Conservation (phyloP, 2,888 invertebrate genomes). For the Melanophora roralis region DNA sequence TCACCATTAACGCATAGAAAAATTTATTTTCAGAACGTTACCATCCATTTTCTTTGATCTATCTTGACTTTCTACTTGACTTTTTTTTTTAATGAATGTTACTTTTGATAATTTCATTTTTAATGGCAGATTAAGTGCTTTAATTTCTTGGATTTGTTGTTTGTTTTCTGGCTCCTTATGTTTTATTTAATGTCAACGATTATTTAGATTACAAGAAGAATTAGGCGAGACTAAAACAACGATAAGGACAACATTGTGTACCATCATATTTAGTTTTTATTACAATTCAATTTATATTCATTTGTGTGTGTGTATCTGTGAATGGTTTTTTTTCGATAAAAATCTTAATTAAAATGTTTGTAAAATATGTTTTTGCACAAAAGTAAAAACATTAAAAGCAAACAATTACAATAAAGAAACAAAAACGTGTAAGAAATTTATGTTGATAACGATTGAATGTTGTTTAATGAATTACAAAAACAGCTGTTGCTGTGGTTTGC, state of each 20-base stretch:
- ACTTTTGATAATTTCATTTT: neutral
- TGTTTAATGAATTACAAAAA: neutral
- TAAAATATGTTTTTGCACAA: neutral
- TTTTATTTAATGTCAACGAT: neutral
- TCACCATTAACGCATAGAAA: no score
- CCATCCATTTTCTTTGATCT: no score
- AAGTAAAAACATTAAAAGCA: neutral
- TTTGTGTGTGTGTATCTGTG: neutral
- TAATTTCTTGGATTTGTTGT: neutral
- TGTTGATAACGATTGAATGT: neutral
- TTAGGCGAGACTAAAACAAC: neutral
- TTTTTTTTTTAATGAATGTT: no score
- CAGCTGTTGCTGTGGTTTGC: neutral
- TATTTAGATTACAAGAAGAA: neutral
- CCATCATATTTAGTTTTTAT: neutral
- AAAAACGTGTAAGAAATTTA: neutral
- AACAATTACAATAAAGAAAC: neutral
- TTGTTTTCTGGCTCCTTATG: neutral
- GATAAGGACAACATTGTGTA: neutral
- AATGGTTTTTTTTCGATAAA: constrained; percentile 25
- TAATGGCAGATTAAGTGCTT: neutral
- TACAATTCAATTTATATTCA: neutral
- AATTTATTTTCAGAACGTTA: no score
- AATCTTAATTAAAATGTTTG: constrained; percentile 51
- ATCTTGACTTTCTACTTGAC: no score